Evolutionary conservation across 2,888 invertebrate species (phyloP), one percentile per base, ranked within the genome.

Genomic region (Alcis repandata): DNA sequence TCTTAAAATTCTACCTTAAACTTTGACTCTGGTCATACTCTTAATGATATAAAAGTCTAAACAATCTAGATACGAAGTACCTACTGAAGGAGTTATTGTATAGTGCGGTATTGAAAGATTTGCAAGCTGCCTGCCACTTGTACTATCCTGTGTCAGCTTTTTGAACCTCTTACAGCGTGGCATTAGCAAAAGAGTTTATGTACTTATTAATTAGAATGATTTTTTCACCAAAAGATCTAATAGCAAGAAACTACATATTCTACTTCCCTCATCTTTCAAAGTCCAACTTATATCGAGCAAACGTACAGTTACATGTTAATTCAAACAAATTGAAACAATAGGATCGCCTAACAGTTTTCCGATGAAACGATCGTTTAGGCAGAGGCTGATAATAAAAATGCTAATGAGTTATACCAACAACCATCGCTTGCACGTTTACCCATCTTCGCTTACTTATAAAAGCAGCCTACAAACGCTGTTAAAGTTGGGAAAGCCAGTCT

Each of bases 351-450:
- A 76, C 75, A 72, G 71, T 74, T 59, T 73, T 72, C 72, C 74
- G 72, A 77, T 76, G 74, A 78, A 77, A 72, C 76, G 66, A 76
- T 74, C 75, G 75, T 80, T 79, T 79, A 75, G 76, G 67, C 69
- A 67, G 68, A 69, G 68, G 43, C 53, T 60, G 70, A 73, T 74
- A 77, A 81, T 84, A 84, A 84, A 27, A 84, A 87, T 84, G 81
- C 75, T 79, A 86, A 86, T 82, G 57, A 79, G 80, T 65, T 73
- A 70, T 76, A 78, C 68, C 70, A 76, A 77, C 66, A 76, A 69
- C 75, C 68, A 79, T 81, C 74, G 79, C 67, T 77, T 82, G 83
- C 78, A 73, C 81, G 77, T 84, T 84, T 83, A 86, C 84, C 85
- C 79, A 79, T 84, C 82, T 74, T 75, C 78, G 68, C 69, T 73